These are phyloP conservation scores for Ennomos fuscantarius DNA, from an alignment of 2,888 invertebrate species.

Conservation along the genomic window DNA sequence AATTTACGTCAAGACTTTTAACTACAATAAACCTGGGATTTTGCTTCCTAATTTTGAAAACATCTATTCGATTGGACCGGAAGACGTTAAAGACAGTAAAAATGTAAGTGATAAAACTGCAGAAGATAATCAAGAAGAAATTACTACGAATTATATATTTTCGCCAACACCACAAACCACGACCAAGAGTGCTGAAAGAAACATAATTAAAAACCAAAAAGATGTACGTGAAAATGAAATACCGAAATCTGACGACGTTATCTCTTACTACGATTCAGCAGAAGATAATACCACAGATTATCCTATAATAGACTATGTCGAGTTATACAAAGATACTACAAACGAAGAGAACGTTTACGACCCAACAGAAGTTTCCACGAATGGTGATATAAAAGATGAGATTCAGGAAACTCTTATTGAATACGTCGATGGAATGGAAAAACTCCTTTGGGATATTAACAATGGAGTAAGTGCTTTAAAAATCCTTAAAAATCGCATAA, in stretches of 20 bases:
- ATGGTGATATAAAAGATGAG: slow-evolving; percentile 8
- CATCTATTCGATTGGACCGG: slow-evolving; percentile 1
- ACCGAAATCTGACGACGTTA: slow-evolving; percentile 28
- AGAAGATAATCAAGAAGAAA: neutral
- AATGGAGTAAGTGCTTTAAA: slow-evolving; percentile 18
- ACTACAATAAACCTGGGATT: slow-evolving; percentile 43
- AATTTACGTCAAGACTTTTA: slow-evolving; percentile 59
- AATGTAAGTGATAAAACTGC: neutral
- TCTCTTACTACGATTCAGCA: slow-evolving; percentile 46
- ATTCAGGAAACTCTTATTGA: slow-evolving; percentile 17
- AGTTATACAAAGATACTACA: slow-evolving; percentile 72
- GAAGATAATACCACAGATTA: slow-evolving; percentile 71
- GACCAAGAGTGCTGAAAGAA: slow-evolving; percentile 7
- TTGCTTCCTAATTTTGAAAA: slow-evolving; percentile 37
- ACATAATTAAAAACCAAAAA: slow-evolving; percentile 17
- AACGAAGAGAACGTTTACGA: slow-evolving; percentile 59
- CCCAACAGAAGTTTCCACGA: slow-evolving; percentile 36
- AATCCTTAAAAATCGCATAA: too few species aligned
- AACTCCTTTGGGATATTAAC: slow-evolving; percentile 12
- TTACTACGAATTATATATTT: neutral
- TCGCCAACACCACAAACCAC: slow-evolving; percentile 4
- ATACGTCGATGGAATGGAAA: slow-evolving; percentile 17
- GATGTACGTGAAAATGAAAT: slow-evolving; percentile 25
- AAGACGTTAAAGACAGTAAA: too few species aligned
- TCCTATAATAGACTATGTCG: slow-evolving; percentile 68